Evolutionary conservation across 2,888 invertebrate genomes (phyloP).

Genomic region (Nemoura dubitans): DNA sequence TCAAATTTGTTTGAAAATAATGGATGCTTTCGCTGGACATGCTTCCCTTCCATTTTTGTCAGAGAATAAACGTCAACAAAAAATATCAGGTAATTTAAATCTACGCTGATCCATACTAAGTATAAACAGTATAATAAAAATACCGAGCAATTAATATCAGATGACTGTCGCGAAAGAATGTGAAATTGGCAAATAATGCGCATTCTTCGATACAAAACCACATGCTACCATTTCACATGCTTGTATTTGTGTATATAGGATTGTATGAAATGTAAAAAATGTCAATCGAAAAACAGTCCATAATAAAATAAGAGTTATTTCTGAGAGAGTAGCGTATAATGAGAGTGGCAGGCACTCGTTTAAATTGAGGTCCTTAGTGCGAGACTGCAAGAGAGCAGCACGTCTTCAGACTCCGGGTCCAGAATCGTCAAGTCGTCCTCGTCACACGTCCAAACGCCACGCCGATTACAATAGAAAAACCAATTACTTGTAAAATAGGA

Average conservation of each 20-base stretch:
- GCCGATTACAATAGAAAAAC: background rate
- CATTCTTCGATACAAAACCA: background rate
- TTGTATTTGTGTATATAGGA: slow-evolving; percentile 3
- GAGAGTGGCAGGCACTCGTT: background rate
- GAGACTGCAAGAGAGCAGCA: too few relatives aligned
- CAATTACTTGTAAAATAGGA: background rate
- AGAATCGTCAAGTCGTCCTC: background rate
- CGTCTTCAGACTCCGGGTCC: background rate
- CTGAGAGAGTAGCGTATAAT: too few relatives aligned
- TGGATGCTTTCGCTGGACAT: too few relatives aligned
- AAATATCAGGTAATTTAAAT: too few relatives aligned
- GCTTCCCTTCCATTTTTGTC: too few relatives aligned
- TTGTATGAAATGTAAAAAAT: slow-evolving; percentile 17
- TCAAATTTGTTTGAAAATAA: too few relatives aligned
- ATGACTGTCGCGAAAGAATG: background rate
- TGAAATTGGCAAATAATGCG: background rate
- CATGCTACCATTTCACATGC: slow-evolving; percentile 17
- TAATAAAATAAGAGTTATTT: background rate
- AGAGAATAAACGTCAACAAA: too few relatives aligned
- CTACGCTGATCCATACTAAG: too few relatives aligned
- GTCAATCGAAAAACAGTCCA: background rate
- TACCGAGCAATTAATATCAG: background rate
- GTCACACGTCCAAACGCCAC: background rate
- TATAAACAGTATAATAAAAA: too few relatives aligned
- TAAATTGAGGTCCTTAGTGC: too few relatives aligned